Percentiles rank a stretch among this genome's conserved stretches.
These are phyloP conservation scores for Mesopsocus fuscifrons DNA, from an alignment of 2,888 invertebrate genomes.

Conservation along the genomic window DNA sequence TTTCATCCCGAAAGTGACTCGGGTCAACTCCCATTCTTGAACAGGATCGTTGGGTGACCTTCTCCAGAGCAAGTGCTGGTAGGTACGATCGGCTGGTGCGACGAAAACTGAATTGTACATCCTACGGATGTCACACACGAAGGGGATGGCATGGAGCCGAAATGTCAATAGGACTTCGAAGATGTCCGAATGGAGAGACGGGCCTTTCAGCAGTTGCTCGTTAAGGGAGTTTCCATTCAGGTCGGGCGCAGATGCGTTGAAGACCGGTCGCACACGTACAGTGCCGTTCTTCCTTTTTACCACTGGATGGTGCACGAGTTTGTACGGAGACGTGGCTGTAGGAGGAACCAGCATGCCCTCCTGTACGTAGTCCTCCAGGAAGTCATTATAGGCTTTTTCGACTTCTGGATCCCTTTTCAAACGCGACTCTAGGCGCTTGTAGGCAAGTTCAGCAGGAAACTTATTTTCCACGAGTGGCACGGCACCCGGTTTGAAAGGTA, in stretches of 20 bases:
- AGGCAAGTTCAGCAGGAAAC: too few relatives aligned
- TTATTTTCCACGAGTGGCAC: too few relatives aligned
- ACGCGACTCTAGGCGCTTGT: too few relatives aligned
- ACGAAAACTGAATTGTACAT: slow-evolving; percentile 20
- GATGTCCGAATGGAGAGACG: slow-evolving; percentile 21
- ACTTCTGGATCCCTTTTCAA: too few relatives aligned
- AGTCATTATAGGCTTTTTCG: too few relatives aligned
- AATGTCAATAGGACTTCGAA: slow-evolving; percentile 20
- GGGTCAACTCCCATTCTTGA: slow-evolving; percentile 21
- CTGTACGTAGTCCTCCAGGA: too few relatives aligned
- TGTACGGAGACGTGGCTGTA: too few relatives aligned
- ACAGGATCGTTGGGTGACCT: slow-evolving; percentile 16
- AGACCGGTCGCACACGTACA: slow-evolving; percentile 21
- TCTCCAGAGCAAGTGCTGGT: slow-evolving; percentile 23
- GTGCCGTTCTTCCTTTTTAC: too few relatives aligned
- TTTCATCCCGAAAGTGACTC: too few relatives aligned
- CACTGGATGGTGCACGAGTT: too few relatives aligned
- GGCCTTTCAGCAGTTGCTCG: slow-evolving; percentile 19
- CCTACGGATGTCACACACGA: slow-evolving; percentile 23
- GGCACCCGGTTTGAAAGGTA: too few relatives aligned
- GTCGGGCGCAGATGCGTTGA: slow-evolving; percentile 19
- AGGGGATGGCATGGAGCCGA: slow-evolving; percentile 18
- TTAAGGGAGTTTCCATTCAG: slow-evolving; percentile 20
- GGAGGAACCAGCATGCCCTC: too few relatives aligned
- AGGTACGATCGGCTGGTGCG: slow-evolving; percentile 16